Evolutionary conservation across 1,140 invertebrate genomes (phyloP).

Genomic region (Planococcus citri): DNA sequence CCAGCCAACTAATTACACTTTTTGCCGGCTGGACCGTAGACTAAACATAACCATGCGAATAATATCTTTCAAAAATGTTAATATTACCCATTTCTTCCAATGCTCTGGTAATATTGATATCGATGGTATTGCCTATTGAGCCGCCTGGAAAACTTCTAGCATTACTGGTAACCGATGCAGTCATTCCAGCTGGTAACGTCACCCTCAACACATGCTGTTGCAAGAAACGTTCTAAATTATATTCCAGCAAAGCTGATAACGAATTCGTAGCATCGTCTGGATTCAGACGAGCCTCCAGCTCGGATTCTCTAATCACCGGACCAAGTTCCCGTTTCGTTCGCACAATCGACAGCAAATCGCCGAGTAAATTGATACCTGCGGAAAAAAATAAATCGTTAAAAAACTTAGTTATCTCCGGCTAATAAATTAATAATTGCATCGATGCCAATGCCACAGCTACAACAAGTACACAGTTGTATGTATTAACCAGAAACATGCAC

Average conservation of each 20-base stretch:
- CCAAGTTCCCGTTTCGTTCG: conserved; percentile 28
- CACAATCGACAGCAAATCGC: conserved; percentile 26
- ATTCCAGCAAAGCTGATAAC: conserved; percentile 25
- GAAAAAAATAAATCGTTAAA: too few species aligned
- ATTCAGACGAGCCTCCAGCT: conserved; percentile 26
- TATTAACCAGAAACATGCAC: too few species aligned
- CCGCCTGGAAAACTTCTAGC: conserved; percentile 19
- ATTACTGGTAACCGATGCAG: conserved; percentile 21
- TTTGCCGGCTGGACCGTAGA: too few species aligned
- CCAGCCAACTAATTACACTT: too few species aligned
- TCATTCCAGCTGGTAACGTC: conserved; percentile 24
- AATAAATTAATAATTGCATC: too few species aligned
- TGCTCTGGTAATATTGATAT: conserved; percentile 26
- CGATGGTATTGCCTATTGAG: conserved; percentile 25
- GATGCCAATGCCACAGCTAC: too few species aligned
- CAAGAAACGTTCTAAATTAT: conserved; percentile 25
- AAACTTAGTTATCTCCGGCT: too few species aligned
- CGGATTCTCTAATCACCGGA: conserved; percentile 27
- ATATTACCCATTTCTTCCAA: conserved; percentile 23
- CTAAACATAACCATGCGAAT: too few species aligned
- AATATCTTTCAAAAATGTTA: too few species aligned
- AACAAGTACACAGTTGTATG: too few species aligned
- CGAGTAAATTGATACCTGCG: conserved; percentile 26
- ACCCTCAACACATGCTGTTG: conserved; percentile 25
- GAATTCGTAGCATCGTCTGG: conserved; percentile 23